Percentiles rank a stretch among this genome's conserved stretches.
These are phyloP conservation scores for Silvanus unidentatus DNA, from an alignment of 2,888 invertebrate genomes.

Conservation along the genomic window DNA sequence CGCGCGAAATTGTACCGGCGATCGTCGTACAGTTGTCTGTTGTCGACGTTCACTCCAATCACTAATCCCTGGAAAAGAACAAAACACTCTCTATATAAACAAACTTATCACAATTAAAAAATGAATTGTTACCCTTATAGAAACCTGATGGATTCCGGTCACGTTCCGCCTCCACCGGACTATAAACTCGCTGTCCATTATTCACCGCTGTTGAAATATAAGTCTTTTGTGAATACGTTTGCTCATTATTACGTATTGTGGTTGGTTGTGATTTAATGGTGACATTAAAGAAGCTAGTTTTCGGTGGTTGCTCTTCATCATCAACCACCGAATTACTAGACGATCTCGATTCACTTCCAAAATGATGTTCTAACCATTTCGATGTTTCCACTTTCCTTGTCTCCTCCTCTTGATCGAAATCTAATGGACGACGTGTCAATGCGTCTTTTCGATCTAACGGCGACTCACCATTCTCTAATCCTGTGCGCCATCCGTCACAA, in stretches of 20 bases:
- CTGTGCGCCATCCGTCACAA: constrained; percentile 18
- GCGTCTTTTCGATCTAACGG: constrained; percentile 71
- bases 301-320: constrained; percentile 48
- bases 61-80: constrained; percentile 55
- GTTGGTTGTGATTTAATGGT: constrained; percentile 64
- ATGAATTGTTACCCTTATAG: constrained; percentile 27
- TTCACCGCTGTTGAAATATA: constrained; percentile 28
- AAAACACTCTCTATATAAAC: background rate
- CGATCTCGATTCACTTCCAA: constrained; percentile 78
- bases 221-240: constrained; percentile 22
- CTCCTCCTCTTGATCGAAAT: constrained; percentile 83
- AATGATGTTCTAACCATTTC: constrained; percentile 87
- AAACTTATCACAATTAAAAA: background rate
- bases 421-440: constrained; percentile 72
- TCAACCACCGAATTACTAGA: constrained; percentile 49
- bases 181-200: constrained; percentile 40
- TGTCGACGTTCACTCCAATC: constrained; percentile 68
- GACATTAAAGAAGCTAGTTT: constrained; percentile 70
- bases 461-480: constrained; percentile 30
- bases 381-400: constrained; percentile 85
- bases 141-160: constrained; percentile 38
- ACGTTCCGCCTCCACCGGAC: constrained; percentile 46
- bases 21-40: constrained; percentile 17
- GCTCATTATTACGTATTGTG: constrained; percentile 30
- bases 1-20: constrained; percentile 23